Percentiles rank a stretch among this genome's conserved stretches.
phyloP scores from a whole-genome alignment of 1,140 invertebrate genomes.

The Lasioglossum albipes region DNA sequence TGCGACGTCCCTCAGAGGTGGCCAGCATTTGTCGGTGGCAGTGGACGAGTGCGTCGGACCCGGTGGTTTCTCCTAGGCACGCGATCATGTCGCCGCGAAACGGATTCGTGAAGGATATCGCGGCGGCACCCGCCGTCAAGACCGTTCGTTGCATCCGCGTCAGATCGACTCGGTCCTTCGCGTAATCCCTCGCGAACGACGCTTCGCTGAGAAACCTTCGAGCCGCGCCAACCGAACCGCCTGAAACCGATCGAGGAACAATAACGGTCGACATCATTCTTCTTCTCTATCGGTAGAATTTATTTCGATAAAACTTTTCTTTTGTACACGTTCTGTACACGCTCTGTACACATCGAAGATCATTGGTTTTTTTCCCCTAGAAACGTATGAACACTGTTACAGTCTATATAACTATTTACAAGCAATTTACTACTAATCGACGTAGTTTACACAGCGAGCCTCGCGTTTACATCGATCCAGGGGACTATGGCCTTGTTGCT shows the following conservation, averaged over 20 bases:
- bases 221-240: slow-evolving; percentile 44
- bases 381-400: too few relatives aligned
- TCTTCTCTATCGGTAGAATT: slow-evolving; percentile 62
- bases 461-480: background rate
- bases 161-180: slow-evolving; percentile 86
- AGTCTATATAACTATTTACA: too few relatives aligned
- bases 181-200: slow-evolving; percentile 79
- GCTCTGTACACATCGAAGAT: background rate
- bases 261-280: slow-evolving; percentile 31
- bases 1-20: slow-evolving; percentile 85
- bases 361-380: background rate
- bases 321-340: slow-evolving; percentile 39
- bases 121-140: slow-evolving; percentile 89
- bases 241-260: slow-evolving; percentile 68
- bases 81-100: slow-evolving; percentile 94
- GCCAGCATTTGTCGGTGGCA: slow-evolving; percentile 85
- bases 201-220: slow-evolving; percentile 58
- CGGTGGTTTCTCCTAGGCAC: slow-evolving; percentile 94
- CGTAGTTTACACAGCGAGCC: slow-evolving; percentile 2
- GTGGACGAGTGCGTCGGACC: slow-evolving; percentile 84
- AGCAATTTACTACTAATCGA: too few relatives aligned
- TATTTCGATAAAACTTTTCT: slow-evolving; percentile 61
- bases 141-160: slow-evolving; percentile 87
- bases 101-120: slow-evolving; percentile 87
- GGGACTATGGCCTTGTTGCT: slow-evolving; percentile 48